Evolutionary conservation across 1,140 invertebrate genomes (phyloP).

Genomic region (Stenopsyche tienmushanensis): DNA sequence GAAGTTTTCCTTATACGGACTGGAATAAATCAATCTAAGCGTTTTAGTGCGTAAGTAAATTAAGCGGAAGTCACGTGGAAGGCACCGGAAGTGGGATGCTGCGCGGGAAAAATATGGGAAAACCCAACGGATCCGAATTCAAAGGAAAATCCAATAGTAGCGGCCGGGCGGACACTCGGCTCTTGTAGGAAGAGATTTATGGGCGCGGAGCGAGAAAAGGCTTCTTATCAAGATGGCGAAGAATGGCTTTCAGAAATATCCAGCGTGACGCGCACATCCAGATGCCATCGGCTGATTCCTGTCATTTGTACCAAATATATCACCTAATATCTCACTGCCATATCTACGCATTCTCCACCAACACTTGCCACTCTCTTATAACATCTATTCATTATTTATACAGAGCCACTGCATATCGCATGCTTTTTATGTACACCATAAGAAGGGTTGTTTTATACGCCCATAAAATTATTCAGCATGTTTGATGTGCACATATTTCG

Average conservation of each 20-base stretch:
- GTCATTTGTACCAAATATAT: not conserved
- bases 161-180: not conserved
- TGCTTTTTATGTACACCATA: too few species aligned
- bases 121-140: not conserved
- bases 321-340: too few species aligned
- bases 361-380: too few species aligned
- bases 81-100: not conserved
- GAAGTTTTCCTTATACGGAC: too few species aligned
- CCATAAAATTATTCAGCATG: too few species aligned
- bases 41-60: slow-evolving; percentile 3
- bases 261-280: not conserved
- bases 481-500: too few species aligned
- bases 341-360: too few species aligned
- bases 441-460: too few species aligned
- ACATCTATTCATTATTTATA: too few species aligned
- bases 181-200: not conserved
- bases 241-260: not conserved
- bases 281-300: not conserved
- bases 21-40: not conserved
- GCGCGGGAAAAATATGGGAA: slow-evolving; percentile 7
- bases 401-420: too few species aligned
- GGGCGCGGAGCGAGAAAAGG: not conserved
- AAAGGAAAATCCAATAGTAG: not conserved
- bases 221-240: not conserved
- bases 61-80: slow-evolving; percentile 11